Conservation (phyloP, 2,888 invertebrate species). For the Drosophila paramelanica region DNA sequence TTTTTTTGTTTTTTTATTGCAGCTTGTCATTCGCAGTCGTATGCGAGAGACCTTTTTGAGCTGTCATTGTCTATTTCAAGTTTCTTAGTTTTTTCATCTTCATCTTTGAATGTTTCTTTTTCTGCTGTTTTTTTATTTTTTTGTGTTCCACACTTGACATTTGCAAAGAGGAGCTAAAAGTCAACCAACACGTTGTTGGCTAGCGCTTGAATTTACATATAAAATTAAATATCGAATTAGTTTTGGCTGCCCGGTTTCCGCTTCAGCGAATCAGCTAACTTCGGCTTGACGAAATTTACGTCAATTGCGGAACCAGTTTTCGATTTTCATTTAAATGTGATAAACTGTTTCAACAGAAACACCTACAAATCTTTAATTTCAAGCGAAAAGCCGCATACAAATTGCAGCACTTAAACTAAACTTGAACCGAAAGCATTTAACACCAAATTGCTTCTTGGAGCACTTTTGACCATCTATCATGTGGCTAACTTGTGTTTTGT, state of each 20-base stretch:
- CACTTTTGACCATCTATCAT: slow-evolving; percentile 17
- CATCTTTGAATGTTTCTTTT: slow-evolving; percentile 1
- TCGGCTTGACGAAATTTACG: slow-evolving; percentile 51
- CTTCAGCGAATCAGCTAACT: slow-evolving; percentile 36
- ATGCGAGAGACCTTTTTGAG: slow-evolving; percentile 62
- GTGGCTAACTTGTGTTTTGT: slow-evolving; percentile 1
- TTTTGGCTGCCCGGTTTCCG: slow-evolving; percentile 51
- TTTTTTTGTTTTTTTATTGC: slow-evolving; percentile 3
- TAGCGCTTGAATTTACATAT: slow-evolving; percentile 57
- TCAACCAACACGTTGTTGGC: slow-evolving; percentile 37
- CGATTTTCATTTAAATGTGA: slow-evolving; percentile 50
- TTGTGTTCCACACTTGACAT: slow-evolving; percentile 68
- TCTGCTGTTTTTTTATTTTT: background rate
- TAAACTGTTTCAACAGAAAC: slow-evolving; percentile 54
- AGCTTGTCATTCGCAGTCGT: slow-evolving; percentile 47
- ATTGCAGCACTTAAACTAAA: slow-evolving; percentile 16
- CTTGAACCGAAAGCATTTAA: slow-evolving; percentile 6
- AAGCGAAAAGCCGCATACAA: slow-evolving; percentile 29
- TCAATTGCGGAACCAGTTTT: slow-evolving; percentile 68
- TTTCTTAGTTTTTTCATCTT: slow-evolving; percentile 33
- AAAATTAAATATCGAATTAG: slow-evolving; percentile 58
- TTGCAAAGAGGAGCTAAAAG: slow-evolving; percentile 59
- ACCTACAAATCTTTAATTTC: slow-evolving; percentile 48
- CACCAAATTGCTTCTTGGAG: slow-evolving; percentile 9
- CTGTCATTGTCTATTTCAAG: slow-evolving; percentile 70